Conservation (phyloP, 1,140 invertebrate species). For the Yoshiicerus persimilis region DNA sequence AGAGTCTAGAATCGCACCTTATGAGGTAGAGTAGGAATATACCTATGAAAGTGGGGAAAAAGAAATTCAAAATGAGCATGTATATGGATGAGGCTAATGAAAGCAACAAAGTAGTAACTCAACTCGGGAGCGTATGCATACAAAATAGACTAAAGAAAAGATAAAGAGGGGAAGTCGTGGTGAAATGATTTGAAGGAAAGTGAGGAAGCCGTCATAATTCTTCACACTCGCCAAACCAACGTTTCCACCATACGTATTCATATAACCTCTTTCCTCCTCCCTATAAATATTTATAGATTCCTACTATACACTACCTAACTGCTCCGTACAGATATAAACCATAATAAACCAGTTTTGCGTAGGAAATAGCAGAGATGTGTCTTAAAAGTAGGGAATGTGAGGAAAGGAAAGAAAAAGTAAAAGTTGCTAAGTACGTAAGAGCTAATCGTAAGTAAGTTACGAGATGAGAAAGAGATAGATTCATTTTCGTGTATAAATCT, state of each 20-base stretch:
- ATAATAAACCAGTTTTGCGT: background rate
- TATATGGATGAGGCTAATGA: slow-evolving; percentile 22
- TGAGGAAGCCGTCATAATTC: slow-evolving; percentile 15
- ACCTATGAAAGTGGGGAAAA: background rate
- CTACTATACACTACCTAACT: background rate
- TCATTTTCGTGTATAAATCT: background rate
- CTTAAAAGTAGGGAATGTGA: background rate
- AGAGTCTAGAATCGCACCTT: background rate
- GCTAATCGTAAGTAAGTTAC: background rate
- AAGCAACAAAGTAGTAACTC: slow-evolving; percentile 22
- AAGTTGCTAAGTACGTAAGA: slow-evolving; percentile 1
- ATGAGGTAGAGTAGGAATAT: background rate
- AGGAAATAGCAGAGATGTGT: background rate
- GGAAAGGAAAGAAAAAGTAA: background rate
- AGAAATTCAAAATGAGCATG: background rate
- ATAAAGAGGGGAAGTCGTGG: slow-evolving; percentile 15
- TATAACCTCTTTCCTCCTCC: background rate
- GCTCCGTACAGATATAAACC: background rate
- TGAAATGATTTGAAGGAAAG: slow-evolving; percentile 20
- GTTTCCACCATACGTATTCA: background rate
- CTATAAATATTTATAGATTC: background rate
- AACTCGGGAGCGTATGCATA: background rate
- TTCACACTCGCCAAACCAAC: background rate
- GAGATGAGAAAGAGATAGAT: background rate
- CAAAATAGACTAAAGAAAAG: background rate